Base-by-base conservation (phyloP, 2,888 invertebrate species). In the Spodoptera picta region DNA sequence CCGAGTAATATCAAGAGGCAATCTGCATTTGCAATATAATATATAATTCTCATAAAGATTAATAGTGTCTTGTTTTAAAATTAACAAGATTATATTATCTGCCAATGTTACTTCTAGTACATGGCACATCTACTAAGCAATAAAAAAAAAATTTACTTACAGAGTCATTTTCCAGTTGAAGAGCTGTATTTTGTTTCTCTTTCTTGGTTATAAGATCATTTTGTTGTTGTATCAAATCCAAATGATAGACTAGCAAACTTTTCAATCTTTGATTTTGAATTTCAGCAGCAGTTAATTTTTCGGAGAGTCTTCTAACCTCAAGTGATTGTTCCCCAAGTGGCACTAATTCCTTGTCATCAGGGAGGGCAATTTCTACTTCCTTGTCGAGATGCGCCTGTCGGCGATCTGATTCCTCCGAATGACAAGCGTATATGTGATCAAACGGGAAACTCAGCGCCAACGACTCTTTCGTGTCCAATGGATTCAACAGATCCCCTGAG, bases 151-250 rank as follows among this genome's bases (percentile, higher is more conserved):
- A 51, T 11, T 42, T 69, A 64, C 95, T 95, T 95, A 98, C 97
- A 89, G 96, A 95, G 88, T 97, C 97, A 94, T 97, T 97, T 92
- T 98, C 98, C 81, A 96, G 96, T 84, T 96, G 96, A 43, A 98
- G 92, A 59, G 96, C 95, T 64, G 96, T 96, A 73, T 97, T 95
- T 57, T 96, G 95, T 87, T 97, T 97, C 80, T 98, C 98, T 90
- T 97, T 97, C 79, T 96, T 96, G 76, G 96, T 95, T 73, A 98
- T 95, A 81, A 97, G 96, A 84, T 98, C 98, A 83, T 97, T 97
- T 91, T 98, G 98, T 90, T 98, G 98, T 88, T 98, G 98, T 86
- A 98, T 98, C 69, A 98, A 94, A 90, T 98, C 98, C 82, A 98
- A 94, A 88, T 98, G 98, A 76, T 97, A 95, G 65, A 98, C 92